Evolutionary conservation across 2,113 vertebrate species (phyloP).

Genomic region (Trogon melanurus): DNA sequence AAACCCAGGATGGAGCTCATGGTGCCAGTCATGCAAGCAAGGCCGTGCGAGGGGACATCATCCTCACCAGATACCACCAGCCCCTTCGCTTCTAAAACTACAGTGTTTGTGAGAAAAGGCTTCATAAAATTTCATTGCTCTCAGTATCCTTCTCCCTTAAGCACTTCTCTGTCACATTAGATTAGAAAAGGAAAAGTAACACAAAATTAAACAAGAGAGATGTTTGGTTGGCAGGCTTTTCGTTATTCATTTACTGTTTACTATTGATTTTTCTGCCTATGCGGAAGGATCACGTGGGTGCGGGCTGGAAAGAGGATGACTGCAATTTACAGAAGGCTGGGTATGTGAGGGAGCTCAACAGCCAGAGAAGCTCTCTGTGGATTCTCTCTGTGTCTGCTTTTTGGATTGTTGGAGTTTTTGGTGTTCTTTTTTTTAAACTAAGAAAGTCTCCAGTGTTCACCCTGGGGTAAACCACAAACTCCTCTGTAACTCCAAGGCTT

Average conservation of each 20-base stretch:
- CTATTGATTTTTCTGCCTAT: constrained; percentile 31
- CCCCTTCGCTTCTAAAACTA: not conserved
- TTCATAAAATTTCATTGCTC: not conserved
- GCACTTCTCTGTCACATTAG: not conserved
- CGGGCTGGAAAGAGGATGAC: not conserved
- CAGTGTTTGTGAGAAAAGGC: not conserved
- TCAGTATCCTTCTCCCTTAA: not conserved
- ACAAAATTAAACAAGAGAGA: not conserved
- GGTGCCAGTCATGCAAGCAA: fast-evolving
- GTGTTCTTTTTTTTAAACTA: not conserved
- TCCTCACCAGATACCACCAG: not conserved
- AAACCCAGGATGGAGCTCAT: not conserved
- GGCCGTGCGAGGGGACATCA: fast-evolving
- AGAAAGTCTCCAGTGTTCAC: not conserved
- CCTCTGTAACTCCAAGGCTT: not conserved
- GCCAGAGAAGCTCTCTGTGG: not conserved
- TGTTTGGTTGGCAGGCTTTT: constrained; percentile 14
- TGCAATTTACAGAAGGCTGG: not conserved
- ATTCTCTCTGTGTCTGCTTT: not conserved
- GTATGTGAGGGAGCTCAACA: not conserved
- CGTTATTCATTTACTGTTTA: constrained; percentile 35
- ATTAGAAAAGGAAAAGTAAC: not conserved
- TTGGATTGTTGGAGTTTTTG: not conserved
- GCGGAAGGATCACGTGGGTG: not conserved
- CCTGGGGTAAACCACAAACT: not conserved